Conservation (phyloP, 2,113 vertebrate species). For the Archilochus colubris region DNA sequence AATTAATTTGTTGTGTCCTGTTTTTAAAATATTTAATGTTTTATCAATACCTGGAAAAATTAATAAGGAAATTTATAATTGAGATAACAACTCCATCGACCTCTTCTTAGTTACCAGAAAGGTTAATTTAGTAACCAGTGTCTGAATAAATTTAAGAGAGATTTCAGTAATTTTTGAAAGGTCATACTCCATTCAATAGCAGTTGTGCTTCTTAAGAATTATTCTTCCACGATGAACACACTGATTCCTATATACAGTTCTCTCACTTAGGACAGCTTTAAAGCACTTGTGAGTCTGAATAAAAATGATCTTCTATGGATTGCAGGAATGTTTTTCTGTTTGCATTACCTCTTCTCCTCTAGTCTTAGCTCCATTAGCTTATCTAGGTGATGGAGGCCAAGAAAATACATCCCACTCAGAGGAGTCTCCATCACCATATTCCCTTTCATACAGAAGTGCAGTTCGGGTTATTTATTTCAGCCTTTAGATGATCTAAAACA, state of each 20-base stretch:
- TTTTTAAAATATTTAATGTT: not conserved
- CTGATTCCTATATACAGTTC: not conserved
- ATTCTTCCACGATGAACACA: not conserved
- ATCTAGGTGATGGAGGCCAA: not conserved
- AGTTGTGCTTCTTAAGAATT: not conserved
- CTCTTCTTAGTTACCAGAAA: not conserved
- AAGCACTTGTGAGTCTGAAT: not conserved
- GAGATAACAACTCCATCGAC: not conserved
- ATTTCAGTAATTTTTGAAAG: constrained; percentile 1
- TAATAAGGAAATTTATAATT: not conserved
- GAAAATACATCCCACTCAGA: not conserved
- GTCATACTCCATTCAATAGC: not conserved
- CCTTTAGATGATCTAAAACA: not conserved
- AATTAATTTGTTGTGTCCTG: not conserved
- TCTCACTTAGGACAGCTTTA: not conserved
- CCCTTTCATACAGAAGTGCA: not conserved
- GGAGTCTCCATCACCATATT: not conserved
- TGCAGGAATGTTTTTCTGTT: not conserved
- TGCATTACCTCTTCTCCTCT: not conserved
- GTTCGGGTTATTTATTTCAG: not conserved
- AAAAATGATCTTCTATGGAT: not conserved
- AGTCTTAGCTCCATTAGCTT: not conserved
- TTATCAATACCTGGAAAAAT: not conserved
- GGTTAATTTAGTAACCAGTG: not conserved
- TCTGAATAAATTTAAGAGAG: not conserved